Conservation (phyloP, 2,888 invertebrate genomes). For the Drosophila nigritarsus region DNA sequence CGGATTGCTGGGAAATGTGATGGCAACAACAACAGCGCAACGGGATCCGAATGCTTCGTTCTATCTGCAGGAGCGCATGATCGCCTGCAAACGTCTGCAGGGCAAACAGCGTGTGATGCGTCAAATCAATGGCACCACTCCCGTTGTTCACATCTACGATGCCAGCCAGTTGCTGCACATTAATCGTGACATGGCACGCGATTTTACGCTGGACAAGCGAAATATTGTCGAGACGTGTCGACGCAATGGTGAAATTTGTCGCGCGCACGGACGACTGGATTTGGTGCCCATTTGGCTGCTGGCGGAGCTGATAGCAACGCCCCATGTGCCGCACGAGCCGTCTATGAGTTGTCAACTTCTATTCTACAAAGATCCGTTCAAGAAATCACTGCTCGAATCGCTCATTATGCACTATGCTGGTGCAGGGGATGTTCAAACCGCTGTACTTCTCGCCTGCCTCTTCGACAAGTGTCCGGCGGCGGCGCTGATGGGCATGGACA, state of each 20-base stretch:
- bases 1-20: conserved; percentile 84
- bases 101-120: conserved; percentile 85
- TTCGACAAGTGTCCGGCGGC: conserved; percentile 90
- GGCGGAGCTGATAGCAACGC: conserved; percentile 89
- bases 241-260: conserved; percentile 92
- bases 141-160: conserved; percentile 83
- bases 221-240: conserved; percentile 89
- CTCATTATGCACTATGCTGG: conserved; percentile 93
- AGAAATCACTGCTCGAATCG: conserved; percentile 92
- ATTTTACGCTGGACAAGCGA: conserved; percentile 88
- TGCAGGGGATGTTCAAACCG: conserved; percentile 95
- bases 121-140: conserved; percentile 71
- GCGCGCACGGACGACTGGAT: conserved; percentile 91
- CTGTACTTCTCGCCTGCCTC: conserved; percentile 96
- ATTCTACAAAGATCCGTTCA: conserved; percentile 93
- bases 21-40: conserved; percentile 75
- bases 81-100: conserved; percentile 73
- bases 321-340: conserved; percentile 85
- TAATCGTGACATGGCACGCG: conserved; percentile 92
- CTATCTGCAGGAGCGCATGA: conserved; percentile 90
- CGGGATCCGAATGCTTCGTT: conserved; percentile 89
- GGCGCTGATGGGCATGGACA: conserved; percentile 40
- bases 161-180: conserved; percentile 89
- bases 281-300: conserved; percentile 95
- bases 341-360: conserved; percentile 87